These are phyloP conservation scores for Baronia brevicornis DNA, from an alignment of 2,888 invertebrate species.

Conservation along the genomic window DNA sequence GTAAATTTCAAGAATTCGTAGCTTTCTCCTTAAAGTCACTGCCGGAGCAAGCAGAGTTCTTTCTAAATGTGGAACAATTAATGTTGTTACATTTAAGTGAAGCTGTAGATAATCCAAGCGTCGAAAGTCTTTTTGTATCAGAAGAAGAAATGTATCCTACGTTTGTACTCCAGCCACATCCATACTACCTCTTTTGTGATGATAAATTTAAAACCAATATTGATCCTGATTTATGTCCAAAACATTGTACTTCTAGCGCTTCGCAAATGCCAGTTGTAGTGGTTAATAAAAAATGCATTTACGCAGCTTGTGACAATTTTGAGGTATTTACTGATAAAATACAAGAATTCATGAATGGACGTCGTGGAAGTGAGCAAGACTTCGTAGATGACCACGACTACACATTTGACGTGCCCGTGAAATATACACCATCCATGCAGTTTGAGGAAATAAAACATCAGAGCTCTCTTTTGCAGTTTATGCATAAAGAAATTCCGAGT, in stretches of 20 bases:
- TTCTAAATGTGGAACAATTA: conserved; percentile 58
- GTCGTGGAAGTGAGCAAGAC: conserved; percentile 36
- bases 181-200: conserved; percentile 55
- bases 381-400: conserved; percentile 43
- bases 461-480: conserved; percentile 53
- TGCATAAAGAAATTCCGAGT: conserved; percentile 49
- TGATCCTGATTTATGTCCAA: conserved; percentile 45
- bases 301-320: conserved; percentile 58
- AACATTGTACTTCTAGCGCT: conserved; percentile 45
- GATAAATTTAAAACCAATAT: conserved; percentile 39
- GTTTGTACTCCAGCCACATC: conserved; percentile 42
- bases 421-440: conserved; percentile 34
- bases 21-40: conserved; percentile 47
- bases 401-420: conserved; percentile 39
- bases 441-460: conserved; percentile 41
- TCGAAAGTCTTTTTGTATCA: conserved; percentile 42
- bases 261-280: conserved; percentile 53
- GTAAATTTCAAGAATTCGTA: conserved; percentile 55
- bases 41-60: conserved; percentile 61
- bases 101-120: conserved; percentile 38
- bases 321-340: conserved; percentile 45
- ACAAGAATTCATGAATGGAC: conserved; percentile 38
- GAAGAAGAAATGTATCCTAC: conserved; percentile 33
- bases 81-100: conserved; percentile 56
- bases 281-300: conserved; percentile 52